Base-by-base conservation (phyloP, 2,888 invertebrate species). In the Lingula anatina region DNA sequence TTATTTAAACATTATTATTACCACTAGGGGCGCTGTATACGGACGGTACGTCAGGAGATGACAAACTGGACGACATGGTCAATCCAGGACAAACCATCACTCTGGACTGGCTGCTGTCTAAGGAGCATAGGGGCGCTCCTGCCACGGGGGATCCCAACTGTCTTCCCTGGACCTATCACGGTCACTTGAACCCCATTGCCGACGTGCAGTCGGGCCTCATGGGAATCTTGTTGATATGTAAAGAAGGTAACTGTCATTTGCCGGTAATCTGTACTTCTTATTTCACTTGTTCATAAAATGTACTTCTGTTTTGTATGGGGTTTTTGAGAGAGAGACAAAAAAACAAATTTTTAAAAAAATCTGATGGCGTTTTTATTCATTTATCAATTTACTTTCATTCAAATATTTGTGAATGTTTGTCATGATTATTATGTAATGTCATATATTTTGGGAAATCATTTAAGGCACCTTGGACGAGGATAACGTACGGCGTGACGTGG, bases 81-180 rank as follows among this genome's bases (percentile, higher is more conserved):
- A 49, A 39, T 2, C 58, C 59, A 1, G 60, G 61, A 5, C 46
- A 60, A 28, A 47, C 44, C 3, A 63, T 62, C 63, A 50, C 53
- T 20, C 46, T 64, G 37, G 31, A 12, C 9, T 31, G 31, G 31
- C 9, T 9, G 31, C n/a, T n/a, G n/a, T n/a, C n/a, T n/a, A 56
- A 55, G n/a, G 47, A 55, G 1, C 50, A 54, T 18, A 57, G 55
- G 20, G 54, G 59, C 1, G 31, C 31, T 31, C 65, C 61, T 12
- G 50, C 51, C 27, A 47, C 46, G 5, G 56, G 53, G 28, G 63
- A 64, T 49, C 58, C 61, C 4, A 54, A 53, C 31, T 65, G 65
- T 44, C 44, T 64, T 24, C 55, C 60, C 4, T 65, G 61, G 50
- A 55, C 57, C 18, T 65, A 65, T 53, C 65, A 64, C 43, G 62